Evolutionary conservation across 1,140 invertebrate genomes (phyloP), one percentile per base, ranked within the genome.

Genomic region (Papilio dardanus): DNA sequence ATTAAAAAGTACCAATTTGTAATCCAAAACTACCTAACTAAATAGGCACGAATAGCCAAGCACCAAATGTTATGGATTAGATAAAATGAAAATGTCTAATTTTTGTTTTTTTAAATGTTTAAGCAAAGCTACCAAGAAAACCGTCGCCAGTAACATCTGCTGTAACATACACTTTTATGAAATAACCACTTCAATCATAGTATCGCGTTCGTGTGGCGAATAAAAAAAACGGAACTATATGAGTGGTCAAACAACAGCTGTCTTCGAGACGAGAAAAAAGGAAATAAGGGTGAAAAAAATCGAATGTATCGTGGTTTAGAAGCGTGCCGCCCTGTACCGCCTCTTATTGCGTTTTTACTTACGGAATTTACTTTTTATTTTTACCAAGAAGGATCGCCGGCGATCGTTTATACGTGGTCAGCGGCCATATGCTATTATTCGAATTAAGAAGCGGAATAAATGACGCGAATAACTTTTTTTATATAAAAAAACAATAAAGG

Each of bases 161-260:
- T 33, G 71, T 73, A 73, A 73, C 31, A 58, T 77, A 42, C 65
- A 74, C 31, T 58, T 77, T 76, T 74, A 78, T 85, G 62, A 69
- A 80, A 77, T 30, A 73, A 83, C 81, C 82, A 84, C 86, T 90
- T 84, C 82, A 84, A 86, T 86, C 81, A 81, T 76, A 81, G 85
- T 88, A 90, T 92, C 89, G 84, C 86, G 84, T 79, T 33, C 74
- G 69, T 76, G 77, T 68, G 74, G 65, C 40, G 58, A 79, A 76
- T 58, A 58, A 46, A 58, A 92, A 90, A 91, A 85, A 79, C 46
- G 14, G 80, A 78, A 83, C 81, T 74, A 75, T 81, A 86, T 76
- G 88, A 92, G 88, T 91, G 90, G 90, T 92, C 89, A 83, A 84
- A 89, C 83, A 87, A 86, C 90, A 92, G 88, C 88, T 92, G 90